phyloP scores from a whole-genome alignment of 2,113 vertebrate genomes.

The Halichoerus grypus region DNA sequence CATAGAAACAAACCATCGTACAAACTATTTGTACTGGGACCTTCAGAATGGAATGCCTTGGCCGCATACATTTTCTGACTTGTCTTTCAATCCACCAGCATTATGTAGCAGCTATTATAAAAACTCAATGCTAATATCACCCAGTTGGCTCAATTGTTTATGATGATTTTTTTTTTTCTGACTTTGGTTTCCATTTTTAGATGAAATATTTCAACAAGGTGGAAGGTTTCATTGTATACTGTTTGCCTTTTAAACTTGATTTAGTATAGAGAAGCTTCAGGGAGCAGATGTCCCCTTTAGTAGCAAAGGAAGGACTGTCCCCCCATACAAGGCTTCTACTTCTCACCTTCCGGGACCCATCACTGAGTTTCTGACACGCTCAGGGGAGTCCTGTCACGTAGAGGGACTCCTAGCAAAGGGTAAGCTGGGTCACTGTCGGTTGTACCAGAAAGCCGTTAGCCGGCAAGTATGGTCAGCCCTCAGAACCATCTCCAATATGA shows the following conservation, averaged over 20 bases:
- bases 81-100: not conserved
- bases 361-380: not conserved
- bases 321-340: not conserved
- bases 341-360: not conserved
- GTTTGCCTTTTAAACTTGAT: not conserved
- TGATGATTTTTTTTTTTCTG: not conserved
- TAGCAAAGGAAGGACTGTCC: not conserved
- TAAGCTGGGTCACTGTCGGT: not conserved
- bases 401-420: not conserved
- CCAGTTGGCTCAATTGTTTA: not conserved
- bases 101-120: not conserved
- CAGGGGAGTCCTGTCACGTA: rapidly evolving
- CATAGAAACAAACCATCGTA: not conserved
- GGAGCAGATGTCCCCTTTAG: not conserved
- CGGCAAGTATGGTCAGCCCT: not conserved
- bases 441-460: not conserved
- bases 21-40: not conserved
- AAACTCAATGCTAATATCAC: not conserved
- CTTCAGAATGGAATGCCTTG: not conserved
- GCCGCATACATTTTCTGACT: not conserved
- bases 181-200: not conserved
- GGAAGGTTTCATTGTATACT: not conserved
- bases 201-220: not conserved
- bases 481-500: not conserved
- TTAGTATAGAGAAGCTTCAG: not conserved